Evolutionary conservation across 2,113 vertebrate genomes (phyloP).

Genomic region (Odontesthes bonariensis): DNA sequence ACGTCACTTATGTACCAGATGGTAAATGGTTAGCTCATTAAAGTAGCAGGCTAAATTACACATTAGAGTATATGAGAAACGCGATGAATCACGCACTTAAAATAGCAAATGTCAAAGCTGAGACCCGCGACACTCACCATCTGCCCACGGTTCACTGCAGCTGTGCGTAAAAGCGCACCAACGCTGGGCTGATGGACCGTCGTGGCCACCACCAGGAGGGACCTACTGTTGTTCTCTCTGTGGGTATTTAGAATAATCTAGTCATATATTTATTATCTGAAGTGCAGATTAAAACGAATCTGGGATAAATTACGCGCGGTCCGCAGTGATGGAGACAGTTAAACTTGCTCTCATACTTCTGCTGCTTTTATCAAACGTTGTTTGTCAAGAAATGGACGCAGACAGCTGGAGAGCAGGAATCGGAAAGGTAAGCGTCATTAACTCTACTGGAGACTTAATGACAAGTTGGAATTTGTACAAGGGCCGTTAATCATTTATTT

Average conservation of each 20-base stretch:
- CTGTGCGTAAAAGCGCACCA: constrained; percentile 56
- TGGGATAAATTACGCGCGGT: constrained; percentile 9
- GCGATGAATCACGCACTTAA: background rate
- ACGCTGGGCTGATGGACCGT: constrained; percentile 7
- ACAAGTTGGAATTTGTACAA: background rate
- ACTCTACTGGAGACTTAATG: background rate
- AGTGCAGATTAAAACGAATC: background rate
- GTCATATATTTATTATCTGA: background rate
- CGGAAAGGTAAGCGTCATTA: constrained; percentile 32
- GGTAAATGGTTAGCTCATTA: too few relatives aligned
- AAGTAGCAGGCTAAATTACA: too few relatives aligned
- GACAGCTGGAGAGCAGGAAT: constrained; percentile 68
- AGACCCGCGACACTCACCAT: background rate
- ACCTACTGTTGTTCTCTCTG: background rate
- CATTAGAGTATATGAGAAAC: background rate
- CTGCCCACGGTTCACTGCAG: constrained; percentile 13
- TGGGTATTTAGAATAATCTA: background rate
- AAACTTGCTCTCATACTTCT: constrained; percentile 79
- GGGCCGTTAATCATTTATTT: background rate
- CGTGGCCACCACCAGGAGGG: background rate
- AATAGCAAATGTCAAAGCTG: background rate
- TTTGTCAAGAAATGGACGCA: constrained; percentile 80
- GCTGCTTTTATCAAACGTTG: constrained; percentile 80
- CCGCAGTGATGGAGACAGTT: constrained; percentile 81
- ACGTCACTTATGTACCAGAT: too few relatives aligned